Evolutionary conservation across 1,140 invertebrate genomes (phyloP).

Genomic region (Drosophila nasuta): DNA sequence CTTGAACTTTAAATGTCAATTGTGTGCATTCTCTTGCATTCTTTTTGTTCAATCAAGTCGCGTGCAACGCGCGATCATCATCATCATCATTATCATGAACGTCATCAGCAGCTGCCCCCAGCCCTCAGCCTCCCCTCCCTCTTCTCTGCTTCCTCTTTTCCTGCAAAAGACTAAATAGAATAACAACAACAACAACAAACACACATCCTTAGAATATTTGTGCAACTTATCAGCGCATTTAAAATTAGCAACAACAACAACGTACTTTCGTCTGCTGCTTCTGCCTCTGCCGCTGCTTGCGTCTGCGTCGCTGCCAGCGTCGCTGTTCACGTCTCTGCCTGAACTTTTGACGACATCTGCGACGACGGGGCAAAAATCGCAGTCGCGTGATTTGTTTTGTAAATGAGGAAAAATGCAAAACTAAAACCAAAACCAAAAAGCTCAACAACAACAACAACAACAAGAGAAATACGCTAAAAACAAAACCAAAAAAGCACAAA

Average conservation of each 20-base stretch:
- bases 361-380: slow-evolving; percentile 64
- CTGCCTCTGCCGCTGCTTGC: background rate
- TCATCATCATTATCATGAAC: slow-evolving; percentile 28
- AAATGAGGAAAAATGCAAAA: slow-evolving; percentile 80
- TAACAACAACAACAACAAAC: slow-evolving; percentile 19
- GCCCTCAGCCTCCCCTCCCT: background rate
- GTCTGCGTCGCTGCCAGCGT: background rate
- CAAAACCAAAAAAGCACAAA: slow-evolving; percentile 56
- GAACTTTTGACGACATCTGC: slow-evolving; percentile 73
- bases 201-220: slow-evolving; percentile 76
- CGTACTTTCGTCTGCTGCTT: slow-evolving; percentile 37
- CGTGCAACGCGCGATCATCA: slow-evolving; percentile 21
- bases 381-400: slow-evolving; percentile 81
- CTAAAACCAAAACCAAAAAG: slow-evolving; percentile 66
- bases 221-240: slow-evolving; percentile 82
- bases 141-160: background rate
- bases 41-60: background rate
- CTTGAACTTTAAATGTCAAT: background rate
- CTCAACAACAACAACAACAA: slow-evolving; percentile 47
- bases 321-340: slow-evolving; percentile 26
- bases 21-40: no score
- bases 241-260: slow-evolving; percentile 66
- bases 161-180: background rate
- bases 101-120: slow-evolving; percentile 11
- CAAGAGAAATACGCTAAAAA: slow-evolving; percentile 46